These are phyloP conservation scores for Melanostigma gelatinosum DNA, from an alignment of 2,113 vertebrate genomes.

Conservation along the genomic window DNA sequence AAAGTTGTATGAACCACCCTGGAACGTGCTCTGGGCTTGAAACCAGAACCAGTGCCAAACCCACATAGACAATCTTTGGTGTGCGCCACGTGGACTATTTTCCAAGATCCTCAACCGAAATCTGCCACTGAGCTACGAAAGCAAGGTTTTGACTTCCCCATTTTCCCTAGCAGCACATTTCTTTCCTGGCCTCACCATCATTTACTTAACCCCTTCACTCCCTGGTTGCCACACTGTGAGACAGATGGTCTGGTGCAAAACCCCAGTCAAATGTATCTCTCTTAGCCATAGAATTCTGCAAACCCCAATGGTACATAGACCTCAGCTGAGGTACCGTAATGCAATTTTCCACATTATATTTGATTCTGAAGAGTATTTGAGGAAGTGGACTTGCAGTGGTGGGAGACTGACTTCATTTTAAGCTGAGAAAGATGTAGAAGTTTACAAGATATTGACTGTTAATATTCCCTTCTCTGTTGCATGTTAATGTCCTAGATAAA, in stretches of 20 bases:
- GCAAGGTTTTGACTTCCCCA: conserved; percentile 59
- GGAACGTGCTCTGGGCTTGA: conserved; percentile 63
- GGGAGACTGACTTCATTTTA: background rate
- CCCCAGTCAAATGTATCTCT: conserved; percentile 6
- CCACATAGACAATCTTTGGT: conserved; percentile 60
- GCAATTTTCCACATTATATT: background rate
- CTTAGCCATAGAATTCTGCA: conserved; percentile 5
- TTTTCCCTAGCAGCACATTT: conserved; percentile 66
- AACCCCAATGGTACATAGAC: background rate
- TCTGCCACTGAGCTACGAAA: conserved; percentile 67
- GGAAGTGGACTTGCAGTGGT: background rate
- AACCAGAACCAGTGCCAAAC: conserved; percentile 60
- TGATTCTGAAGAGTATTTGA: background rate
- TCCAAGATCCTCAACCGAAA: conserved; percentile 71
- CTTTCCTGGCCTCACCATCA: conserved; percentile 62
- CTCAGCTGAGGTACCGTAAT: background rate
- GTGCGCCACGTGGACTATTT: conserved; percentile 73
- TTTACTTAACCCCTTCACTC: conserved; percentile 64
- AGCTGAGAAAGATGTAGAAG: background rate
- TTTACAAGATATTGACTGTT: conserved; percentile 5
- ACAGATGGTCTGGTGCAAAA: conserved; percentile 33
- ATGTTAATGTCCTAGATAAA: background rate
- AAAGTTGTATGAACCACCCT: conserved; percentile 51
- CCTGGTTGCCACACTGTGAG: conserved; percentile 17
- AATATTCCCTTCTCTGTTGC: background rate